Evolutionary conservation across 2,888 invertebrate genomes (phyloP).

Genomic region (Tridacna crocea): DNA sequence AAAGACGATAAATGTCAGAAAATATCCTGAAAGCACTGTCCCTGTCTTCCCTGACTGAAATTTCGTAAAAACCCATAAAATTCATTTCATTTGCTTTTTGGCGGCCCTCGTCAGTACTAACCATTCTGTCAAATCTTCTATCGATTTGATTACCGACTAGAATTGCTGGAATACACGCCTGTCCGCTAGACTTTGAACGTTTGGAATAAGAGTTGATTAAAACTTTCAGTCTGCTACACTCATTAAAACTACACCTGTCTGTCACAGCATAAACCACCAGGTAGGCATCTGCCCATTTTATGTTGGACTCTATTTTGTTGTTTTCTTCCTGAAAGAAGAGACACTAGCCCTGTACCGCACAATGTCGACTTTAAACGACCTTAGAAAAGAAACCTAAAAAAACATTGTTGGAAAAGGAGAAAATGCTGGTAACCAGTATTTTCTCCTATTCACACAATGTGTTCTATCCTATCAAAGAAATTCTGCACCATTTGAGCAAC

Average conservation of each 20-base stretch:
- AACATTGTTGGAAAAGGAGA: too few relatives aligned
- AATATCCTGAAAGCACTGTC: constrained; percentile 91
- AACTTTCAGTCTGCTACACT: constrained; percentile 77
- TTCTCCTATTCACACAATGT: too few relatives aligned
- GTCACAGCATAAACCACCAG: constrained; percentile 94
- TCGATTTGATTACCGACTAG: constrained; percentile 93
- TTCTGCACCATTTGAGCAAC: too few relatives aligned
- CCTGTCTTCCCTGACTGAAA: constrained; percentile 92
- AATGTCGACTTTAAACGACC: too few relatives aligned
- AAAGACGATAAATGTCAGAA: constrained; percentile 69
- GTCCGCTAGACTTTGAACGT: constrained; percentile 50
- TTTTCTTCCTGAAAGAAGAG: constrained; percentile 72
- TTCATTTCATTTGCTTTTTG: constrained; percentile 67
- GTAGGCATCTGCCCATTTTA: constrained; percentile 95
- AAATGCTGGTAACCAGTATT: too few relatives aligned
- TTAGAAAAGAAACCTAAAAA: too few relatives aligned
- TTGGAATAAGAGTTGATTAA: constrained; percentile 80
- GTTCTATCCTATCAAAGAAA: too few relatives aligned
- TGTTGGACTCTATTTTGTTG: constrained; percentile 89
- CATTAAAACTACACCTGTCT: constrained; percentile 92
- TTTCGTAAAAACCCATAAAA: constrained; percentile 90
- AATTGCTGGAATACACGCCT: constrained; percentile 87
- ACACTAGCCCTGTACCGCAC: too few relatives aligned
- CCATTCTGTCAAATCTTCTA: constrained; percentile 91
- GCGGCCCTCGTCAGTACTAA: constrained; percentile 80